Base-by-base conservation (phyloP, 2,888 invertebrate genomes). In the Cephus spinipes region DNA sequence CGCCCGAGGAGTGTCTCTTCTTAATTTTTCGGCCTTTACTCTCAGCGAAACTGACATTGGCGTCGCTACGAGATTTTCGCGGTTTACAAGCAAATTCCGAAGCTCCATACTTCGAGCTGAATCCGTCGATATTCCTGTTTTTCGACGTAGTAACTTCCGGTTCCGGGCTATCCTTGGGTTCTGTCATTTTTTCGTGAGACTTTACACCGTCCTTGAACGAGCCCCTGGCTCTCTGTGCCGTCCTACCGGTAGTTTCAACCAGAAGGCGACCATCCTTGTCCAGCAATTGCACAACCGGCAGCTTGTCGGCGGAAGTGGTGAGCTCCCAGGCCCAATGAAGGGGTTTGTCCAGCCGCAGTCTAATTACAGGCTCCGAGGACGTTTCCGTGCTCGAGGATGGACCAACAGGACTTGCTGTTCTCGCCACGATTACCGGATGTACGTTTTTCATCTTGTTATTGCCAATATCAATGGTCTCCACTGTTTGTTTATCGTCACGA, bases 251-350 rank as follows among this genome's bases (percentile, higher is more conserved):
- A 1, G 90, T 90, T 77, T 91, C 90, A 0, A 91, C 89, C 76
- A 91, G 77, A 0, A 89, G 78, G 1, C 88, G 85, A 4, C 90
- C 91, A 74, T 90, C 87, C 74, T 87, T 88, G 82, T 90, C 89
- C 74, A 90, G 77, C 68, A 89, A 81, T 71, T 90, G 89, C 12
- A 90, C 87, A 3, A 90, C 85, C 9, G 91, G 90, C 23, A 90
- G 79, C 12, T 84, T 79, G 73, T 90, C 90, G 40, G 88, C 84
- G 3, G 89, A 86, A 34, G 90, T 90, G 12, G 90, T 90, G n/a
- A 90, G 78, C 77, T 90, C 87, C 90, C 90, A 90, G 69, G 89
- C 87, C 89, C 89, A 90, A 80, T 90, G 85, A 6, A 84, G 77
- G 23, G 90, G 89, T 74, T 90, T 90, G 84, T 90, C 87, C 12